A percentile compares a stretch with the other conserved stretches of the same genome.
phyloP scores from a whole-genome alignment of 1,140 invertebrate species.

The Acromyrmex heyeri region DNA sequence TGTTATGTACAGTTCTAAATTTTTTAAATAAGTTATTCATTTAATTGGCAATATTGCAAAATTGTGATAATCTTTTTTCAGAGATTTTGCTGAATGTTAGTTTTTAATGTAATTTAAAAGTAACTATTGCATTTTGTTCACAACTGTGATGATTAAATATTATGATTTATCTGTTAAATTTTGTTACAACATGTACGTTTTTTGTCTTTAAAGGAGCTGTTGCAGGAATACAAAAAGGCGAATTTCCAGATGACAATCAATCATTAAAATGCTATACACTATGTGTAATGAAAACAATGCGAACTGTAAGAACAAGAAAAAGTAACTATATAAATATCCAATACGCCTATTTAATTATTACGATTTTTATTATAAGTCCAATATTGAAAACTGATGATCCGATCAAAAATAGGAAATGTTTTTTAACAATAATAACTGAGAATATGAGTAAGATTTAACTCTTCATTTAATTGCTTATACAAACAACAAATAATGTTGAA shows the following conservation, averaged over 20 bases:
- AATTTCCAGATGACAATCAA: slow-evolving; percentile 63
- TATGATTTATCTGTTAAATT: background rate
- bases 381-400: no score
- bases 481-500: no score
- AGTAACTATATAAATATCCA: background rate
- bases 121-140: background rate
- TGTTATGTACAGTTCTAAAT: background rate
- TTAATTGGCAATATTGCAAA: background rate
- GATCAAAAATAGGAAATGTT: no score
- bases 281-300: slow-evolving; percentile 71
- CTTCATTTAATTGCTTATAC: no score
- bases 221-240: slow-evolving; percentile 50
- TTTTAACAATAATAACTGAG: no score
- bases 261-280: slow-evolving; percentile 69
- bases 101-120: background rate
- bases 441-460: no score
- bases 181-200: background rate
- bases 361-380: no score
- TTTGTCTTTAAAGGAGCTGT: slow-evolving; percentile 29
- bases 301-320: slow-evolving; percentile 67
- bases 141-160: background rate
- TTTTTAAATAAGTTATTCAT: background rate
- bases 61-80: background rate
- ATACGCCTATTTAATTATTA: no score
- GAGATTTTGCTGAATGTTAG: background rate